Conservation (phyloP, 2,113 vertebrate genomes). For the Larimichthys polyactis region DNA sequence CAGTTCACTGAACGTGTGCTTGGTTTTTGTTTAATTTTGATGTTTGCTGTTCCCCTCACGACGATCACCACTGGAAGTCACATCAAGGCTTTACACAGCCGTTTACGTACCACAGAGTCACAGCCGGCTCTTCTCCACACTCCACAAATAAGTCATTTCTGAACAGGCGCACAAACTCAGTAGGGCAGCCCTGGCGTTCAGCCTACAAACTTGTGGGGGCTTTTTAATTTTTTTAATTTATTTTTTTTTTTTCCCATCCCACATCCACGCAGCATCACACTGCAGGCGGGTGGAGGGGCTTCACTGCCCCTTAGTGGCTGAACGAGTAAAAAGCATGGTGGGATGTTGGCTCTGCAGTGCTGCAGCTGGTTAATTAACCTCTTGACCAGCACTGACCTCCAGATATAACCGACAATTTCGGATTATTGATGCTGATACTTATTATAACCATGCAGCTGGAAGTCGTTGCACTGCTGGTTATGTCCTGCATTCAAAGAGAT, state of each 20-base stretch:
- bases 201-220: slow-evolving; percentile 9
- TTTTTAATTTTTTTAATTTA: no score
- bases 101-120: slow-evolving; percentile 18
- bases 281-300: slow-evolving; percentile 16
- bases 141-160: slow-evolving; percentile 28
- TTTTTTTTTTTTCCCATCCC: background rate
- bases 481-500: no score
- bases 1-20: background rate
- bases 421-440: background rate
- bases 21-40: slow-evolving; percentile 7
- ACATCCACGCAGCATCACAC: background rate
- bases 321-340: rapidly evolving
- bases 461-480: background rate
- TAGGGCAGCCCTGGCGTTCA: slow-evolving; percentile 9
- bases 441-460: background rate
- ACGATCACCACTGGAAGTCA: slow-evolving; percentile 11
- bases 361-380: background rate
- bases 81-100: slow-evolving; percentile 16
- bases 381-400: background rate
- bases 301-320: slow-evolving; percentile 62
- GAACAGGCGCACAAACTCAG: slow-evolving; percentile 33
- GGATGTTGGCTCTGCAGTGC: background rate
- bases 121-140: slow-evolving; percentile 20
- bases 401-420: background rate
- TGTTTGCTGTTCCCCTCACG: slow-evolving; percentile 3